A percentile compares a stretch with the other conserved stretches of the same genome.
Conservation (phyloP, 1,140 invertebrate species). For the Aphelenchoides avenae region DNA sequence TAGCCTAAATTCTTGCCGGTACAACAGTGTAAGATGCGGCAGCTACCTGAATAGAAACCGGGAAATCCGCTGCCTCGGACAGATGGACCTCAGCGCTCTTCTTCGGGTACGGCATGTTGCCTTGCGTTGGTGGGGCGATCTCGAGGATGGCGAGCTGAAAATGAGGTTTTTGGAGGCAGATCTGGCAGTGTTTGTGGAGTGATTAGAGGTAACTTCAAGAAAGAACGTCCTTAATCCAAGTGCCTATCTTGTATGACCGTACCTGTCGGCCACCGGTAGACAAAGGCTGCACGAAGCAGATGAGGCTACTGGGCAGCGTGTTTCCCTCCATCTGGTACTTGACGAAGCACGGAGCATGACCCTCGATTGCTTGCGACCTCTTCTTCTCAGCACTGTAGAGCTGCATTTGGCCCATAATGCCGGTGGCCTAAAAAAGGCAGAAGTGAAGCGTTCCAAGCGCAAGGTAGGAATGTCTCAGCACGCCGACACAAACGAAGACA, state of each 20-base stretch:
- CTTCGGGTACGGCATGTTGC: conserved; percentile 92
- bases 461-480: conserved; percentile 23
- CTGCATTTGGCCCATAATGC: conserved; percentile 98
- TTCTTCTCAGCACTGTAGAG: conserved; percentile 95
- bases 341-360: conserved; percentile 95
- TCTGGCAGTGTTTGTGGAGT: too few relatives aligned
- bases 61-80: conserved; percentile 65
- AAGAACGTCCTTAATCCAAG: too few relatives aligned
- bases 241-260: conserved; percentile 10
- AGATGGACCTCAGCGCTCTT: conserved; percentile 99
- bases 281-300: conserved; percentile 91
- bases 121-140: conserved; percentile 86
- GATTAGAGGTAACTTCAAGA: too few relatives aligned
- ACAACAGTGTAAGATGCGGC: neutral
- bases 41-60: neutral
- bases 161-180: too few relatives aligned
- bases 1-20: neutral
- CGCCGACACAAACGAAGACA: too few relatives aligned
- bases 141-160: conserved; percentile 88
- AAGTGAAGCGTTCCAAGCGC: too few relatives aligned
- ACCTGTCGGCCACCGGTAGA: conserved; percentile 70
- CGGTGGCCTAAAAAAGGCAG: conserved; percentile 74
- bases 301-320: conserved; percentile 84
- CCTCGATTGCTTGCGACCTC: conserved; percentile 96
- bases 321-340: conserved; percentile 95